Conservation (phyloP, 2,113 vertebrate species). For the Bufo gargarizans region DNA sequence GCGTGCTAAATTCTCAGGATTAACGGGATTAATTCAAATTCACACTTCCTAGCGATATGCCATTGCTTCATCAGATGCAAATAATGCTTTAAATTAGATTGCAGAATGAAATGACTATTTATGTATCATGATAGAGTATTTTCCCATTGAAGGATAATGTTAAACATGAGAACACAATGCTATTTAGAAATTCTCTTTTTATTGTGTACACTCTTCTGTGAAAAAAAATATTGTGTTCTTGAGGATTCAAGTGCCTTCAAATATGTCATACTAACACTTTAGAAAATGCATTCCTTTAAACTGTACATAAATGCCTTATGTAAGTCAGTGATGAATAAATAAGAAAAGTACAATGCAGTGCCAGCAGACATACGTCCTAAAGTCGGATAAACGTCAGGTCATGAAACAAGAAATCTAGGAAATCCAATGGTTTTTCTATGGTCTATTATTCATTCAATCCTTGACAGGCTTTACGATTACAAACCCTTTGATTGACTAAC, state of each 20-base stretch:
- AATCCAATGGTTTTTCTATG: constrained; percentile 85
- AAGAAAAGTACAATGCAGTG: constrained; percentile 22
- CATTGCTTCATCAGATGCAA: not conserved
- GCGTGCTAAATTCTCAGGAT: no score
- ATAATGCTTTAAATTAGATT: not conserved
- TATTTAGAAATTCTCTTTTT: not conserved
- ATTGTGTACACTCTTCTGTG: not conserved
- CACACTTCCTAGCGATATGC: not conserved
- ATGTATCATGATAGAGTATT: not conserved
- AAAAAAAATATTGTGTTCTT: constrained; percentile 2
- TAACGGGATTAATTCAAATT: no score
- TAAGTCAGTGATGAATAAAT: constrained; percentile 28
- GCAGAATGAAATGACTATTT: not conserved
- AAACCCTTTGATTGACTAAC: constrained; percentile 98
- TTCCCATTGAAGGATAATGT: not conserved
- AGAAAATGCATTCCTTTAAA: constrained; percentile 11
- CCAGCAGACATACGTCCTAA: constrained; percentile 60
- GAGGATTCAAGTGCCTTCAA: not conserved
- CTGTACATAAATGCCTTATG: constrained; percentile 27
- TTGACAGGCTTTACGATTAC: constrained; percentile 96
- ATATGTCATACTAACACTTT: constrained; percentile 4
- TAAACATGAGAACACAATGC: not conserved
- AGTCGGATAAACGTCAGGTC: constrained; percentile 75
- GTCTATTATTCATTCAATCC: constrained; percentile 93
- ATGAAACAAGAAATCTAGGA: constrained; percentile 87